phyloP scores from a whole-genome alignment of 1,140 invertebrate genomes.

The Trialeurodes vaporariorum region DNA sequence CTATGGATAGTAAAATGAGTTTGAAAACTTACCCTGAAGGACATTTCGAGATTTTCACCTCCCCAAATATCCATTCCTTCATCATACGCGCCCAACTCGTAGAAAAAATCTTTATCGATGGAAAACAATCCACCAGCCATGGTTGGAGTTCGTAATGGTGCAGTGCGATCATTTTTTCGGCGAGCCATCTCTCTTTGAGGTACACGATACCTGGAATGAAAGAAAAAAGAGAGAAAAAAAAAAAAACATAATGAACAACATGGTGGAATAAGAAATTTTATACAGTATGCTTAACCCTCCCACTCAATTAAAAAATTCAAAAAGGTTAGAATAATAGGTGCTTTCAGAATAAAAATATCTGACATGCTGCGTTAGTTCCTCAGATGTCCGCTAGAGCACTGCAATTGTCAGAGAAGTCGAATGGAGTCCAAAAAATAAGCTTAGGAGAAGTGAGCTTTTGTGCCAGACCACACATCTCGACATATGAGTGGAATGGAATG shows the following conservation, averaged over 20 bases:
- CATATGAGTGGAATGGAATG: too few species aligned
- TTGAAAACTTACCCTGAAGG: conserved; percentile 84
- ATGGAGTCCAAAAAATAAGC: too few species aligned
- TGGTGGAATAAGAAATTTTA: conserved; percentile 4
- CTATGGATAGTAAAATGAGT: too few species aligned
- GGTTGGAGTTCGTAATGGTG: conserved; percentile 85
- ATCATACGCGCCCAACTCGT: conserved; percentile 93
- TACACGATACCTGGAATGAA: conserved; percentile 71
- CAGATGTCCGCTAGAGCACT: too few species aligned
- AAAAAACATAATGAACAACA: conserved; percentile 7
- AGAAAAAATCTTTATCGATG: conserved; percentile 94
- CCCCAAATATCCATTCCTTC: conserved; percentile 99
- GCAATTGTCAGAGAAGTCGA: too few species aligned
- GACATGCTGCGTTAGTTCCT: too few species aligned
- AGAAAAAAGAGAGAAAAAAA: conserved; percentile 11
- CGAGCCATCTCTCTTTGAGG: conserved; percentile 89
- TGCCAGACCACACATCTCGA: too few species aligned
- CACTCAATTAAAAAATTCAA: too few species aligned
- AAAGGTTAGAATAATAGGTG: too few species aligned
- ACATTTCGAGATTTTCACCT: conserved; percentile 98
- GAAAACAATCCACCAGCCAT: conserved; percentile 99
- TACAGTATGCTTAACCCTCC: too few species aligned
- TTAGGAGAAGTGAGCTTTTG: too few species aligned
- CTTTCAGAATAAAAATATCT: too few species aligned
- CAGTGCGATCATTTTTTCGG: conserved; percentile 74